Evolutionary conservation across 1,140 invertebrate species (phyloP).

Genomic region (Sycophaga agraensis): DNA sequence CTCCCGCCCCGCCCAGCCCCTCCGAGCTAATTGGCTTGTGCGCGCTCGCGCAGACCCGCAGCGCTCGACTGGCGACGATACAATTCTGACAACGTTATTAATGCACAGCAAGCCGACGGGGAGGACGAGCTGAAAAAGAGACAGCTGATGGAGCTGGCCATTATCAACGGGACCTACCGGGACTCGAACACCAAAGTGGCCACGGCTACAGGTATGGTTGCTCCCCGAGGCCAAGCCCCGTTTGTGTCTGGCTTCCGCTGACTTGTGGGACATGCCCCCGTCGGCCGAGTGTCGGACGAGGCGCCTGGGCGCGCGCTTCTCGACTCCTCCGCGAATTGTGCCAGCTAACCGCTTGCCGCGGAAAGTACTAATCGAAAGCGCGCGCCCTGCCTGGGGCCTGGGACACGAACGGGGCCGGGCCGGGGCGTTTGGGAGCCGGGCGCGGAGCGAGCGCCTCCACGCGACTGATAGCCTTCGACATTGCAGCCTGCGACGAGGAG

Average conservation of each 20-base stretch:
- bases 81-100: conserved; percentile 50
- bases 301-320: too few species aligned
- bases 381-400: too few species aligned
- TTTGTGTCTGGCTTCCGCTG: conserved; percentile 24
- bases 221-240: background rate
- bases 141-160: conserved; percentile 99
- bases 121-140: conserved; percentile 99
- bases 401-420: too few species aligned
- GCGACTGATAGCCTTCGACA: conserved; percentile 45
- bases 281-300: too few species aligned
- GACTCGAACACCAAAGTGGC: conserved; percentile 88
- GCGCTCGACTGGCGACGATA: background rate
- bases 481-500: conserved; percentile 74
- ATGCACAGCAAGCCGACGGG: conserved; percentile 89
- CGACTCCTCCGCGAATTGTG: too few species aligned
- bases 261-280: too few species aligned
- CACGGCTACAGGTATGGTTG: conserved; percentile 65
- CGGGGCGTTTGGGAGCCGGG: too few species aligned
- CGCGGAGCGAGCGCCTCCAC: conserved; percentile 28
- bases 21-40: too few species aligned
- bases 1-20: too few species aligned
- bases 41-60: too few species aligned
- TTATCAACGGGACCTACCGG: conserved; percentile 99
- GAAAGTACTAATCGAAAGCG: too few species aligned
- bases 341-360: too few species aligned